Conservation (phyloP, 2,888 invertebrate genomes). For the Strigamia transsilvanica region DNA sequence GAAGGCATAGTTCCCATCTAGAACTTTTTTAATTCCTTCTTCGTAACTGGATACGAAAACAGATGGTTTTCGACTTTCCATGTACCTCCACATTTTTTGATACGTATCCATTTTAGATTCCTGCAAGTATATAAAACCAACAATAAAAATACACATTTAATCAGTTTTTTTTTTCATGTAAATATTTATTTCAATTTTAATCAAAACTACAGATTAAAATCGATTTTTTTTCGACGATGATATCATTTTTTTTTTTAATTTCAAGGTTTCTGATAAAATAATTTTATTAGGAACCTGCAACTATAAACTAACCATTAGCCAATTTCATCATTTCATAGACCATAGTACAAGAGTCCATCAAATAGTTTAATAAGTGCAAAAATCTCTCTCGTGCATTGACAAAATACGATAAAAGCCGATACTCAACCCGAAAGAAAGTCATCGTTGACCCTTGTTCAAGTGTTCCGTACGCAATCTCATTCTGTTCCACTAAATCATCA, state of each 20-base stretch:
- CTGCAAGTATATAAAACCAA: constrained; percentile 65
- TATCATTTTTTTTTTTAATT: no score
- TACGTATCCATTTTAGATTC: constrained; percentile 80
- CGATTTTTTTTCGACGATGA: no score
- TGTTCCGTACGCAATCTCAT: constrained; percentile 91
- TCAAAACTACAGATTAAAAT: no score
- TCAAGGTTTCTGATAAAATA: no score
- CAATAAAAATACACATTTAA: constrained; percentile 23
- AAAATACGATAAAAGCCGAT: no score
- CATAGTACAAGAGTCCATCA: no score
- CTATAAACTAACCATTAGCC: no score
- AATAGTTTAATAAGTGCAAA: no score
- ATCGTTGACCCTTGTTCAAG: constrained; percentile 93
- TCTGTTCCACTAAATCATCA: constrained; percentile 93
- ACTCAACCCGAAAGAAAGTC: constrained; percentile 91
- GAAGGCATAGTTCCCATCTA: constrained; percentile 93
- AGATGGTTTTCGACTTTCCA: constrained; percentile 77
- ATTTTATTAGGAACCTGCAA: no score
- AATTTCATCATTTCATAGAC: neutral
- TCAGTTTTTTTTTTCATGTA: no score
- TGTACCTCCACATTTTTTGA: constrained; percentile 81
- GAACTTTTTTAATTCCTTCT: constrained; percentile 86
- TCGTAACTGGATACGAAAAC: constrained; percentile 90
- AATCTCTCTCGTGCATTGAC: neutral
- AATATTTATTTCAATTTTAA: no score